Percentiles rank a stretch among this genome's conserved stretches.
Evolutionary conservation across 2,113 vertebrate species (phyloP).

Genomic region (Spermophilus dauricus): DNA sequence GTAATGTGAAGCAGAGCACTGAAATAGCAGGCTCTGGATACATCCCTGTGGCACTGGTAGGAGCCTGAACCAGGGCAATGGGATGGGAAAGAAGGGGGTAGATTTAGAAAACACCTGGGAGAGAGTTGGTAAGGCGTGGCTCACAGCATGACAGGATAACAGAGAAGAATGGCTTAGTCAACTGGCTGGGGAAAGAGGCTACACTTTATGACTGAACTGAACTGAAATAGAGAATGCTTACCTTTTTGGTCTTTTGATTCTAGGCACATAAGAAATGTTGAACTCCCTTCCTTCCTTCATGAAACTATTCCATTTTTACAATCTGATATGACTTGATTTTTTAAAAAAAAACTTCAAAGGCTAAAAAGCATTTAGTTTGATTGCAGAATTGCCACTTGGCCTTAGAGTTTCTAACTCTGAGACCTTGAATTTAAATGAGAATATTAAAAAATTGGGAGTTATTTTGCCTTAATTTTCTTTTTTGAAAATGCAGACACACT

Average conservation of each 20-base stretch:
- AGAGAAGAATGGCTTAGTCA: neutral
- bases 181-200: neutral
- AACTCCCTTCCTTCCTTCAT: neutral
- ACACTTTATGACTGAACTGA: neutral
- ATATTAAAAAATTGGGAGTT: constrained; percentile 30
- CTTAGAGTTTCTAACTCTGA: constrained; percentile 1
- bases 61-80: neutral
- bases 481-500: constrained; percentile 61
- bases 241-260: neutral
- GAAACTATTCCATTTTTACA: neutral
- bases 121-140: neutral
- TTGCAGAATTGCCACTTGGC: neutral
- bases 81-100: neutral
- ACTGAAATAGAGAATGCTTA: neutral
- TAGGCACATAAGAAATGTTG: neutral
- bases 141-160: neutral
- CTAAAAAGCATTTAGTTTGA: neutral
- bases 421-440: constrained; percentile 45
- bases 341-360: neutral
- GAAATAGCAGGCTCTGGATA: neutral
- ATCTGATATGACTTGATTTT: constrained; percentile 25
- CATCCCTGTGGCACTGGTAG: neutral
- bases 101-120: neutral
- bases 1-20: neutral
- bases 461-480: constrained; percentile 68